phyloP scores from a whole-genome alignment of 2,113 vertebrate genomes.

The Ahaetulla prasina region DNA sequence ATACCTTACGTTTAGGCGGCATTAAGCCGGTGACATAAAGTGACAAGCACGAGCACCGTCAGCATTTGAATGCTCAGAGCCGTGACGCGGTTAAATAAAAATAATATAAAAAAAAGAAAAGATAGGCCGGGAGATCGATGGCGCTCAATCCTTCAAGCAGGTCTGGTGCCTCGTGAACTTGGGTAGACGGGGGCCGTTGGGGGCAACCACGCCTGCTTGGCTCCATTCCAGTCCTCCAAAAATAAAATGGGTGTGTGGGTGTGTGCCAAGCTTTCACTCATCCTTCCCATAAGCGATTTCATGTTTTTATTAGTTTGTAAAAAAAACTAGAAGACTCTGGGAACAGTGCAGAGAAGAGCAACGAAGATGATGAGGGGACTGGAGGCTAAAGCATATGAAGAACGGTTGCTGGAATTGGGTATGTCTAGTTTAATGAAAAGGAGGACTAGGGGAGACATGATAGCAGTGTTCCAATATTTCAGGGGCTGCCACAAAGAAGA shows the following conservation, averaged over 20 bases:
- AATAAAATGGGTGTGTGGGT: not conserved
- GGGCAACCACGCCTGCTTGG: too few relatives aligned
- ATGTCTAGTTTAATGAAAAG: too few relatives aligned
- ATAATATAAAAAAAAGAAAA: not conserved
- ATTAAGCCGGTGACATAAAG: conserved; percentile 15
- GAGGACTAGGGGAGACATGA: too few relatives aligned
- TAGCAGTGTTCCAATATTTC: too few relatives aligned
- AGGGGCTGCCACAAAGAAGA: too few relatives aligned
- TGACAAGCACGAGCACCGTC: conserved; percentile 7
- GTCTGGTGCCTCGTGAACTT: not conserved
- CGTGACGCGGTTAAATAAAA: conserved; percentile 18
- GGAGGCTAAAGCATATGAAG: too few relatives aligned
- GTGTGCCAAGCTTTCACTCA: not conserved
- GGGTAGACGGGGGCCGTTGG: not conserved
- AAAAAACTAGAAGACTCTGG: too few relatives aligned
- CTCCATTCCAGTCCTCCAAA: not conserved
- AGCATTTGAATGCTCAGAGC: conserved; percentile 22
- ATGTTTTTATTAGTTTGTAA: too few relatives aligned
- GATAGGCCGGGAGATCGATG: not conserved
- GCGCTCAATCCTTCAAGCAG: not conserved
- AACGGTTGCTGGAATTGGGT: too few relatives aligned
- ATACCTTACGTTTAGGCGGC: conserved; percentile 33
- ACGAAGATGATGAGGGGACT: too few relatives aligned
- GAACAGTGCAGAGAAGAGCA: too few relatives aligned
- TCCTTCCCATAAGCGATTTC: not conserved